phyloP scores from a whole-genome alignment of 53 echinoderm and acorn worm species.

The Temnopleurus reevesii region DNA sequence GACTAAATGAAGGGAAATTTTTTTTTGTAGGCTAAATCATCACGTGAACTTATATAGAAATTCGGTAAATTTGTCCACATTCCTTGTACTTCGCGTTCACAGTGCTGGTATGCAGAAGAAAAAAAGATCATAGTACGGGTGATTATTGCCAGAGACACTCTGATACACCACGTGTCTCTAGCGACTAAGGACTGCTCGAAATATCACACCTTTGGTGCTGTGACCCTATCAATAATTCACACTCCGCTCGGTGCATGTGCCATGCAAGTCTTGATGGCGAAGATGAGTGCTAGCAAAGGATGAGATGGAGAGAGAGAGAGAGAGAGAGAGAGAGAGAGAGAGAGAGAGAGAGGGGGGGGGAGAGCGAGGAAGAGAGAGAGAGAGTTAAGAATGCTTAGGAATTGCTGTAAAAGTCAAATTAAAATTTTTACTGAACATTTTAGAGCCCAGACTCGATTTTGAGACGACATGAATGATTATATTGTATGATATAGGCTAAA shows the following conservation, averaged over 20 bases:
- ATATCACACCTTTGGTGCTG: conserved; percentile 22
- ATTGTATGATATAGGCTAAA: too few species aligned
- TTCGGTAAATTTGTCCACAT: too few species aligned
- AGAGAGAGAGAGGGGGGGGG: neutral
- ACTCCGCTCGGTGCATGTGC: neutral
- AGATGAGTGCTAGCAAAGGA: neutral
- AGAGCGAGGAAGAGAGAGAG: too few species aligned
- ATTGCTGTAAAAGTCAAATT: too few species aligned
- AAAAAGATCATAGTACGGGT: neutral
- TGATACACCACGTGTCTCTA: conserved; percentile 3
- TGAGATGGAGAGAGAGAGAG: neutral
- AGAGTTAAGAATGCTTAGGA: too few species aligned
- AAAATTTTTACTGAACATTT: too few species aligned
- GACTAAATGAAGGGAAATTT: too few species aligned
- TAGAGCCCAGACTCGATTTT: too few species aligned
- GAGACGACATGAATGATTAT: too few species aligned
- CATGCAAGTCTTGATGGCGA: neutral
- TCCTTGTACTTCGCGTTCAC: too few species aligned
- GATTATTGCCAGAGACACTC: conserved; percentile 8
- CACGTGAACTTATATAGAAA: too few species aligned
- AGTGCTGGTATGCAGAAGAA: neutral
- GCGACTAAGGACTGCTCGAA: neutral
- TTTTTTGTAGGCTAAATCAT: too few species aligned
- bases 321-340: neutral
- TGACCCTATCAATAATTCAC: neutral